A percentile compares a stretch with the other conserved stretches of the same genome.
Conservation (phyloP, 2,113 vertebrate genomes). For the Cricetomys ansorgei region DNA sequence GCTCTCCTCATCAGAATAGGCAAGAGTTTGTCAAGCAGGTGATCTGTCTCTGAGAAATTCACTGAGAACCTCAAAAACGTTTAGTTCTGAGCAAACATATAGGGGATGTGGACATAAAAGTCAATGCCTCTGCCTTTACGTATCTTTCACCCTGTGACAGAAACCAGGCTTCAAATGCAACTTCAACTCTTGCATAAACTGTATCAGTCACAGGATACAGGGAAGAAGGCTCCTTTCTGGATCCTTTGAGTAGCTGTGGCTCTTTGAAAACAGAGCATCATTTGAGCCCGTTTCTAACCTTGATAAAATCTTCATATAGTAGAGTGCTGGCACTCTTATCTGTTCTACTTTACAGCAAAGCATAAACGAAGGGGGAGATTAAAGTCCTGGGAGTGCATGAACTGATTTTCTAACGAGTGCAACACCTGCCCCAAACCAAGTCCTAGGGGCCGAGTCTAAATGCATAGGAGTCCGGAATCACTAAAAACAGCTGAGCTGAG, state of each 20-base stretch:
- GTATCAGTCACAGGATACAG: background rate
- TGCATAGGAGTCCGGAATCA: too few relatives aligned
- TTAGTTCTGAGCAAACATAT: background rate
- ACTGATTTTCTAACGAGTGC: background rate
- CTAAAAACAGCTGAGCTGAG: too few relatives aligned
- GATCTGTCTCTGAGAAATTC: background rate
- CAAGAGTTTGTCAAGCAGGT: background rate
- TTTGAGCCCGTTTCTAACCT: background rate
- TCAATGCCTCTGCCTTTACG: background rate
- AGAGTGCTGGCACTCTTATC: background rate
- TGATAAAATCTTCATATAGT: background rate
- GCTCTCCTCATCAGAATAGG: background rate
- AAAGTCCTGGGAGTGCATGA: background rate
- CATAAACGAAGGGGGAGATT: background rate
- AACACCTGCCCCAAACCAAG: background rate
- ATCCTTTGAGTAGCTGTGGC: background rate
- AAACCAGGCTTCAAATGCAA: background rate
- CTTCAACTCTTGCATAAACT: background rate
- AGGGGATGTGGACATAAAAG: background rate
- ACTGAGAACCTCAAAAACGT: background rate
- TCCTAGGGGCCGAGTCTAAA: background rate
- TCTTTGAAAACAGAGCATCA: background rate
- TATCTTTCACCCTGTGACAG: background rate
- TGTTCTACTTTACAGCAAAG: background rate
- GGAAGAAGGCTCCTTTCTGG: background rate